Evolutionary conservation across 2,888 invertebrate species (phyloP).

Genomic region (Antitype chi): DNA sequence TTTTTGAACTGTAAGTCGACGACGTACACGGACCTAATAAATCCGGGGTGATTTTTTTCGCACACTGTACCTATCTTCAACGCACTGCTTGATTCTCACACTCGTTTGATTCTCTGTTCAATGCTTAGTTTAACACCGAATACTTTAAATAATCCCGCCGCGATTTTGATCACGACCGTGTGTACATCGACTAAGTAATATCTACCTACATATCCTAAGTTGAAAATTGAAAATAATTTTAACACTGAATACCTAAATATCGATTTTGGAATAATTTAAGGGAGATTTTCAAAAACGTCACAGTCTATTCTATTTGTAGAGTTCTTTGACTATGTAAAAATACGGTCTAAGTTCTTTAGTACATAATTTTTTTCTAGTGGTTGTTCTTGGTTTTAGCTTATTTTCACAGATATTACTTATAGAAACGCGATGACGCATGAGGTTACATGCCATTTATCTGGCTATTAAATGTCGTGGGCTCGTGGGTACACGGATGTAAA

Average conservation of each 20-base stretch:
- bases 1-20: neutral
- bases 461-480: slow-evolving; percentile 4
- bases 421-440: slow-evolving; percentile 8
- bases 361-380: neutral
- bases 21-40: no score
- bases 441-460: neutral
- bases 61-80: no score
- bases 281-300: neutral
- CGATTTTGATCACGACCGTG: no score
- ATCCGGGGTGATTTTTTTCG: no score
- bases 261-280: neutral
- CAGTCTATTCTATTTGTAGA: neutral
- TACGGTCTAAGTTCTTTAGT: neutral
- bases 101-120: no score
- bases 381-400: neutral
- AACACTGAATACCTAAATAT: neutral
- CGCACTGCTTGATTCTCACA: no score
- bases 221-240: neutral
- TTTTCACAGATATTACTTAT: neutral
- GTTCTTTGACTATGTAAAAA: neutral
- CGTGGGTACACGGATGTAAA: slow-evolving; percentile 36
- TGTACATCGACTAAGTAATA: no score
- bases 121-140: no score
- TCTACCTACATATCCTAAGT: neutral
- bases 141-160: no score